These are phyloP conservation scores for Microtus montanus DNA, from an alignment of 2,113 vertebrate genomes.

Conservation along the genomic window DNA sequence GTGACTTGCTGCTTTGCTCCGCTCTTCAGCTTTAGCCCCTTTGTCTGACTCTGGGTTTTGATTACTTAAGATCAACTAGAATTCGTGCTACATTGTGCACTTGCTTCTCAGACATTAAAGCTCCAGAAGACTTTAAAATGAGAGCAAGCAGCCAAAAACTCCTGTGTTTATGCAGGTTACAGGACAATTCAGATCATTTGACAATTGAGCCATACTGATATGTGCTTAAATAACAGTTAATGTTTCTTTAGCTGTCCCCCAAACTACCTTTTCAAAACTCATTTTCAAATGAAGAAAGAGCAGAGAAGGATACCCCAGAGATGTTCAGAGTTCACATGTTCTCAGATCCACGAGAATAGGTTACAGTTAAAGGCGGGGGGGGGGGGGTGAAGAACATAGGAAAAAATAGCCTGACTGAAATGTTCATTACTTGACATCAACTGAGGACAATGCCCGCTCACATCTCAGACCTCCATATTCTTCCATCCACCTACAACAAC, in stretches of 20 bases:
- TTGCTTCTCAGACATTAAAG: not conserved
- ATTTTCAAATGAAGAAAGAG: not conserved
- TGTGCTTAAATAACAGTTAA: not conserved
- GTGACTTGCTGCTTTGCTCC: too few species aligned
- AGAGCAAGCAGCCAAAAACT: not conserved
- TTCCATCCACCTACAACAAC: not conserved
- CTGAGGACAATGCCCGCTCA: not conserved
- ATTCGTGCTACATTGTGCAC: too few species aligned
- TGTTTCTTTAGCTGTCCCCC: not conserved
- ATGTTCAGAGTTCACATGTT: conserved; percentile 29
- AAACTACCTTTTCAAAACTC: not conserved
- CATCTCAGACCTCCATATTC: not conserved
- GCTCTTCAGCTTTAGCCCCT: too few species aligned
- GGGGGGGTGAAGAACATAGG: conserved; percentile 58
- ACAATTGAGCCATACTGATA: not conserved
- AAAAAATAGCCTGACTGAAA: conserved; percentile 63
- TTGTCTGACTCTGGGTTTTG: too few species aligned
- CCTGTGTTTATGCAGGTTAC: not conserved
- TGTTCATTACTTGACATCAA: conserved; percentile 55
- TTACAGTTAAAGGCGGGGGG: conserved; percentile 54
- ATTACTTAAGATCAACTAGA: too few species aligned
- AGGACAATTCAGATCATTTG: not conserved
- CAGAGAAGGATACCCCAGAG: not conserved
- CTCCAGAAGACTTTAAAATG: not conserved
- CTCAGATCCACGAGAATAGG: conserved; percentile 11